Evolutionary conservation across 2,797 vertebrate species (phyloP), one percentile per base, ranked within the genome.

Genomic region (Sebastes goodei): DNA sequence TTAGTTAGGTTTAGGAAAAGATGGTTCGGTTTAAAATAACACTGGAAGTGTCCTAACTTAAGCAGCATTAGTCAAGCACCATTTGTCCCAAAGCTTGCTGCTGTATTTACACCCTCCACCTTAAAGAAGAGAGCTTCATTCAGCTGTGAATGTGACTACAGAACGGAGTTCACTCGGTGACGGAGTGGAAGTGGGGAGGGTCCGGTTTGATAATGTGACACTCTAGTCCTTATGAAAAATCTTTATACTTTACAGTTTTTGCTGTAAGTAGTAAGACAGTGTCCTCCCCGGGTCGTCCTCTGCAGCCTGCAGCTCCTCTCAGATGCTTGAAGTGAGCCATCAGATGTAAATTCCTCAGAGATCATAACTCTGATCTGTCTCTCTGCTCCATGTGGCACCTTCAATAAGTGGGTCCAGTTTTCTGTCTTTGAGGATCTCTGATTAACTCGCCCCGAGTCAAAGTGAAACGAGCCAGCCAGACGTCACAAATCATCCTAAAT

Each of bases 311-410:
- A 10, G 10, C 27, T 17, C 2, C n/a, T 57, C 53, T 90, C 93
- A 92, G 84, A 90, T 91, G 90, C 6, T 49, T 63, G 64, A 79
- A 84, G 66, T 77, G 78, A 89, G 80, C 82, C 84, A 88, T 86
- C 76, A 71, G 81, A 85, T 71, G 63, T 56, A 92, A 91, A 93
- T 91, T 91, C 82, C 87, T 84, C 79, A 55, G 57, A 73, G 68
- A 75, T 82, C 88, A 92, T 89, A 74, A 84, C 81, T 92, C 80
- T 86, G 64, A 46, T 74, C 78, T 80, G 87, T 74, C 77, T 49
- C 73, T 80, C 71, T 7, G 49, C 33, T 53, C 38, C 81, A 82
- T 65, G 86, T 80, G 83, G 77, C 84, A 80, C 57, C 60, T 79
- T 61, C 82, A 79, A 74, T 8, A 32, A 67, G 5, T 1, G 6